Base-by-base conservation (phyloP, 2,113 vertebrate genomes). In the Amazona guildingii region DNA sequence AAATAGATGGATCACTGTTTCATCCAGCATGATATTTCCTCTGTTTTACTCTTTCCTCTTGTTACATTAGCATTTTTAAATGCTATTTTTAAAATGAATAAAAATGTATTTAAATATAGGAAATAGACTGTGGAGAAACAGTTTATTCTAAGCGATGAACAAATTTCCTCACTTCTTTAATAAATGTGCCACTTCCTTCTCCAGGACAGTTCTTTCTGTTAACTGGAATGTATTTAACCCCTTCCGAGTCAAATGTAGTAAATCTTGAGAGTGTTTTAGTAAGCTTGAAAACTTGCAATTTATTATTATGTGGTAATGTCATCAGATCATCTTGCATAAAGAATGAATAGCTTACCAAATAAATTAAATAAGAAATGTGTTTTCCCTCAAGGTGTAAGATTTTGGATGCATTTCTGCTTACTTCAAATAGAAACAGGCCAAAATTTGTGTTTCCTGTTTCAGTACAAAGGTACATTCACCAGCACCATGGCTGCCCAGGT, bases 21-120 rank as follows among this genome's bases (percentile, higher is more conserved):
- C 20, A 77, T 54, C 13, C 39, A 86, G 25, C 4, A 8, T 27
- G 80, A 63, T 28, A 41, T 15, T 95, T 93, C 79, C 90, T 78
- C 20, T 70, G 18, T 37, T 90, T 35, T 21, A 75, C 39, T 91
- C 14, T 67, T 77, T 48, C 55, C 12, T 69, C 29, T 54, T 83
- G 81, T 86, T 80, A 75, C 52, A 66, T 75, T 74, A 83, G 6
- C 55, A 86, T 83, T 74, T 88, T 68, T 4, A 83, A 76, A 73
- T 37, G 29, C 6, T 95, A 39, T 88, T 93, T 96, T 95, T 49
- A 92, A 78, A 86, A 68, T 33, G 13, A 62, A 90, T 51, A 84
- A 37, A 93, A 82, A 48, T 48, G 0, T 41, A n/a, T 90, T 92
- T 86, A 88, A 90, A 81, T 83, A 72, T 16, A 72, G 74, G 73